These are phyloP conservation scores for Rallus crepitans DNA, from an alignment of 2,797 vertebrate species.

Conservation along the genomic window DNA sequence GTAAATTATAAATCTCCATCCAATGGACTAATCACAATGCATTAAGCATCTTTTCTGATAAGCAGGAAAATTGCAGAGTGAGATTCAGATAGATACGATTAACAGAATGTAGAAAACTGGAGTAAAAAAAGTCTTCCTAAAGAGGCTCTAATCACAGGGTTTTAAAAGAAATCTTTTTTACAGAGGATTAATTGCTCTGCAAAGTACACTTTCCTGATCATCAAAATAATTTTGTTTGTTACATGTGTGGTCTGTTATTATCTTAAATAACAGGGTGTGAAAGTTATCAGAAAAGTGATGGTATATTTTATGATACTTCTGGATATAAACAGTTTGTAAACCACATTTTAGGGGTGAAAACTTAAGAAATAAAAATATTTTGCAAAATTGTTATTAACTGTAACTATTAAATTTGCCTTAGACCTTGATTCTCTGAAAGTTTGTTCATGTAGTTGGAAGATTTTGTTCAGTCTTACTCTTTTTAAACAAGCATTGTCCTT, in stretches of 20 bases:
- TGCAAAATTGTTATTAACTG: background rate
- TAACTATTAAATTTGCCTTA: background rate
- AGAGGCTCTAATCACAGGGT: slow-evolving; percentile 44
- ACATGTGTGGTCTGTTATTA: slow-evolving; percentile 8
- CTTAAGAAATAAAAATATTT: slow-evolving; percentile 1
- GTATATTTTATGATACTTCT: slow-evolving; percentile 1
- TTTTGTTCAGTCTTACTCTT: background rate
- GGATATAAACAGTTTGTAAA: background rate
- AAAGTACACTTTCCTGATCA: slow-evolving; percentile 5
- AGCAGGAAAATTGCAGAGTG: slow-evolving; percentile 15
- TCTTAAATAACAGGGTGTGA: background rate
- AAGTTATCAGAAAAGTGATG: background rate
- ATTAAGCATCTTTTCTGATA: slow-evolving; percentile 9
- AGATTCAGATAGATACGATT: slow-evolving; percentile 19
- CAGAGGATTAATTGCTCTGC: slow-evolving; percentile 28
- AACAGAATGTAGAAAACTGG: background rate
- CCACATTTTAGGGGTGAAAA: background rate
- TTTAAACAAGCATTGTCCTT: background rate
- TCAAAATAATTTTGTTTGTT: slow-evolving; percentile 29
- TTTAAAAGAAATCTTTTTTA: slow-evolving; percentile 37
- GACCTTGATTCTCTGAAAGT: background rate
- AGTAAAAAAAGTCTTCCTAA: background rate
- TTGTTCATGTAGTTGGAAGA: background rate
- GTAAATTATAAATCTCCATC: slow-evolving; percentile 42
- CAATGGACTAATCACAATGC: slow-evolving; percentile 33